phyloP scores from a whole-genome alignment of 2,888 invertebrate species.

The Yponomeuta malinellus region DNA sequence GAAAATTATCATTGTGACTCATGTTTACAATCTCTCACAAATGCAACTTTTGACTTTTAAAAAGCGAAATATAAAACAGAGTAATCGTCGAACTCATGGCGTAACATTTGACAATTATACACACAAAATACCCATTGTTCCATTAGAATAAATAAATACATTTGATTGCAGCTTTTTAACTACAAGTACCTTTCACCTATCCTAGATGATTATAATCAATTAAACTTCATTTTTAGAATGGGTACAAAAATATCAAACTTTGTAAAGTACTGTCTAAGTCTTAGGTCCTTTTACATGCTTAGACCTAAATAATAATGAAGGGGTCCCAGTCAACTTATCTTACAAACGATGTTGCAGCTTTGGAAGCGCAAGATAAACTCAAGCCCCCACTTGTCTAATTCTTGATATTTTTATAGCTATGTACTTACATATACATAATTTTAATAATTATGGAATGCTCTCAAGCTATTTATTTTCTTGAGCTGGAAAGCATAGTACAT shows the following conservation, averaged over 20 bases:
- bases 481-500: neutral
- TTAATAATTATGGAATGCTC: neutral
- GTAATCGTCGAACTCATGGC: conserved; percentile 63
- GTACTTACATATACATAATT: neutral
- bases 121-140: conserved; percentile 42
- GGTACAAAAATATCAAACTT: conserved; percentile 7
- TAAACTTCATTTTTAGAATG: neutral
- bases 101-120: conserved; percentile 50
- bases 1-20: conserved; percentile 58
- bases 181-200: conserved; percentile 1
- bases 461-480: neutral
- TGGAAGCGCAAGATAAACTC: neutral
- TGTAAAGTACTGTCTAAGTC: conserved; percentile 1
- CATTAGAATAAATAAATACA: conserved; percentile 53
- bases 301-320: neutral
- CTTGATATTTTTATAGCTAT: neutral
- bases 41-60: conserved; percentile 64
- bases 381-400: neutral
- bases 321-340: neutral
- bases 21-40: conserved; percentile 73
- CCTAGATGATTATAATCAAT: conserved; percentile 7
- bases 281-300: neutral
- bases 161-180: conserved; percentile 21
- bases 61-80: conserved; percentile 64
- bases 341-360: neutral